phyloP scores from a whole-genome alignment of 2,888 invertebrate species.

The Polydrusus tereticollis region DNA sequence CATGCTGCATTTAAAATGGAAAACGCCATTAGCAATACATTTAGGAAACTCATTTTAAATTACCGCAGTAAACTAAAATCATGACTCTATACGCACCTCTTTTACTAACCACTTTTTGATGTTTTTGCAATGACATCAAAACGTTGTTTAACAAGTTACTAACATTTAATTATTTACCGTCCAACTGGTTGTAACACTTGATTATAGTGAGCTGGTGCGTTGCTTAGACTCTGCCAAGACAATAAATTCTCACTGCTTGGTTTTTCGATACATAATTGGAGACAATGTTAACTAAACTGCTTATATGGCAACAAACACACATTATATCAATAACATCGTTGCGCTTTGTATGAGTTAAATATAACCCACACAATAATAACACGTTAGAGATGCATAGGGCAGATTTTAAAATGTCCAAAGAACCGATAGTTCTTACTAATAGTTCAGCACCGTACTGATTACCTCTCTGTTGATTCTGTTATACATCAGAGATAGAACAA shows the following conservation, averaged over 20 bases:
- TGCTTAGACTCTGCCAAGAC: background rate
- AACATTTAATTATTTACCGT: too few relatives aligned
- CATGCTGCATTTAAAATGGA: background rate
- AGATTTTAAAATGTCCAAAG: background rate
- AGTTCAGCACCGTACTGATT: too few relatives aligned
- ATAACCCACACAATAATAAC: too few relatives aligned
- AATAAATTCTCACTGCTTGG: background rate
- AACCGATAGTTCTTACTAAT: too few relatives aligned
- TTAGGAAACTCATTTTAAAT: background rate
- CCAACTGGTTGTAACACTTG: too few relatives aligned
- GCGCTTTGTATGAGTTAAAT: too few relatives aligned
- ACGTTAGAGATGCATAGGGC: too few relatives aligned
- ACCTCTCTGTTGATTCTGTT: background rate
- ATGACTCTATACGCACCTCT: too few relatives aligned
- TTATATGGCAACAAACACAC: conserved; percentile 4
- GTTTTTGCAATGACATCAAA: too few relatives aligned
- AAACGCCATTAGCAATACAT: background rate
- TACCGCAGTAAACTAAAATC: background rate
- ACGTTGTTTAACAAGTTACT: too few relatives aligned
- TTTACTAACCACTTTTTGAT: too few relatives aligned
- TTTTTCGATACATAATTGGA: background rate
- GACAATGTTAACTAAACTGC: background rate
- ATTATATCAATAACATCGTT: background rate
- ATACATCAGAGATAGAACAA: background rate
- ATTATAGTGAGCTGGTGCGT: too few relatives aligned